Conservation (phyloP, 2,113 vertebrate genomes). For the Emydura subglobosa region DNA sequence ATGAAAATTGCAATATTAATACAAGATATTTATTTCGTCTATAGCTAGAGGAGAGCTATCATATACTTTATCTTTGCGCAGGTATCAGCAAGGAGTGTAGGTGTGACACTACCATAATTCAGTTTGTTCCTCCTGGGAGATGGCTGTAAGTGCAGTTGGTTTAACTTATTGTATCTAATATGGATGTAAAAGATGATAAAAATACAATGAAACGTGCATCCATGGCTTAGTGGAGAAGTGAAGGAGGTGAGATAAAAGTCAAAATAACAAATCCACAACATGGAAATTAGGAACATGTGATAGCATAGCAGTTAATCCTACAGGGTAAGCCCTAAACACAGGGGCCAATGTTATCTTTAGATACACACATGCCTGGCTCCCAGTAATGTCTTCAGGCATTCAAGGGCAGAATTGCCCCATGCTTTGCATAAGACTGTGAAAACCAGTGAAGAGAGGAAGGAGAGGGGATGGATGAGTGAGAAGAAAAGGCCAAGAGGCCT, state of each 20-base stretch:
- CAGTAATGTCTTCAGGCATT: not conserved
- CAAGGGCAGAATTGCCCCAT: not conserved
- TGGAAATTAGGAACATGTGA: not conserved
- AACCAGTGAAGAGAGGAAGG: not conserved
- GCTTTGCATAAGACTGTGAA: not conserved
- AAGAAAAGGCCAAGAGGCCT: not conserved
- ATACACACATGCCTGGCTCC: not conserved
- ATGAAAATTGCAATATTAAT: slow-evolving; percentile 49
- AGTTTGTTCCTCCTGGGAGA: slow-evolving; percentile 51
- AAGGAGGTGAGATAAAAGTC: slow-evolving; percentile 45
- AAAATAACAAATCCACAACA: slow-evolving; percentile 23
- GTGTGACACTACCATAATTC: slow-evolving; percentile 55
- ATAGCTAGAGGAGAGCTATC: slow-evolving; percentile 39
- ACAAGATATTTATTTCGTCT: slow-evolving; percentile 55
- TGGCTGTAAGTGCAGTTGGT: not conserved
- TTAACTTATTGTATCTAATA: slow-evolving; percentile 71
- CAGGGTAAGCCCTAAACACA: not conserved
- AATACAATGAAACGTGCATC: slow-evolving; percentile 53
- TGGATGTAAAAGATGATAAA: slow-evolving; percentile 56
- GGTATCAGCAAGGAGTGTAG: slow-evolving; percentile 36
- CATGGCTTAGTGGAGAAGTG: not conserved
- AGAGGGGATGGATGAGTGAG: not conserved
- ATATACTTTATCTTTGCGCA: slow-evolving; percentile 44
- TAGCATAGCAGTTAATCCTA: slow-evolving; percentile 14
- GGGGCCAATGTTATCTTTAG: not conserved